Evolutionary conservation across 2,113 vertebrate species (phyloP), one percentile per base, ranked within the genome.

Genomic region (Hucho hucho): DNA sequence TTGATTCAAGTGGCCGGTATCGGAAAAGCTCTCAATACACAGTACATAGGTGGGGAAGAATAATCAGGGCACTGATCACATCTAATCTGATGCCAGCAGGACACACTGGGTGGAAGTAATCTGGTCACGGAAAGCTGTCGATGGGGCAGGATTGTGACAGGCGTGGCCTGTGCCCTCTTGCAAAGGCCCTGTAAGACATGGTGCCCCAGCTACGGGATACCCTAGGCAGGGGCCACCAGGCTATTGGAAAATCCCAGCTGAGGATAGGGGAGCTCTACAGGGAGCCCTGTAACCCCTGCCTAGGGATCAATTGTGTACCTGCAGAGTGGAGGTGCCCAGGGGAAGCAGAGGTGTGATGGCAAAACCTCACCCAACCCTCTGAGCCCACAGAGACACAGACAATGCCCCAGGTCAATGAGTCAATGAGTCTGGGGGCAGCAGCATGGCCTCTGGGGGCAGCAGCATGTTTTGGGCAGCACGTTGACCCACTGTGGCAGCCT

Each of bases 251-350:
- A 85, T 70, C 83, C 72, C 81, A 76, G 79, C 81, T 78, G 29
- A 64, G 76, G 87, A 83, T 79, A 73, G 76, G 75, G 78, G 80
- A 82, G 82, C 88, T 82, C 76, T 46, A 59, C 83, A n/a, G 6
- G 81, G 78, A 88, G 86, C 81, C 77, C 70, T 76, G 75, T 90
- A 79, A 59, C 87, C 75, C 49, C 16, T 18, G 79, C 81, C 3
- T 84, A 1, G 29, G 76, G 89, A 95, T 95, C 93, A 63, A 95
- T 95, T 89, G 5, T 63, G 49, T 53, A 53, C 49, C 49, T 18
- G 14, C 49, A 53, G 49, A 16, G 49, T 53, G 49, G 49, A 9
- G 9, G 37, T 43, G 2, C 37, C 37, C 37, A 12, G 37, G 37
- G 37, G 37, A 53, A 18, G 49, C 49, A 53, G 49, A 53, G 49